These are phyloP conservation scores for Larimichthys polyactis DNA, from an alignment of 2,113 vertebrate species.

Conservation along the genomic window DNA sequence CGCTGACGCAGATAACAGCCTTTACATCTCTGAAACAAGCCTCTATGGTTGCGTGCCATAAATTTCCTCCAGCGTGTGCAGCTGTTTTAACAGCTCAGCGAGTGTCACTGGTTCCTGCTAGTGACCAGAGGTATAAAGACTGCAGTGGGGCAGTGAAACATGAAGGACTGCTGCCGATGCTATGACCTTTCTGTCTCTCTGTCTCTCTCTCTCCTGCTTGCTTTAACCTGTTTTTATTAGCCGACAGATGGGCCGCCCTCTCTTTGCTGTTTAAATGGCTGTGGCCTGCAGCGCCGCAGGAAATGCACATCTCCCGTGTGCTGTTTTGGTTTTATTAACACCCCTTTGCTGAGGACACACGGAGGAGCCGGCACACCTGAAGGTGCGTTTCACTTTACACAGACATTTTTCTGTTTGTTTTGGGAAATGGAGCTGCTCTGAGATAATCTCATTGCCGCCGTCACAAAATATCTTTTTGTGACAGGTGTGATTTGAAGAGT, in stretches of 20 bases:
- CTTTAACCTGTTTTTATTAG: constrained; percentile 68
- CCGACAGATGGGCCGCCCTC: constrained; percentile 73
- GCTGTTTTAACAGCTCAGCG: constrained; percentile 64
- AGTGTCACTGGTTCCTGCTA: constrained; percentile 17
- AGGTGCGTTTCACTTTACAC: constrained; percentile 22
- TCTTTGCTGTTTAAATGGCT: constrained; percentile 66
- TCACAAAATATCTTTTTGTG: neutral
- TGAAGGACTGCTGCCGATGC: constrained; percentile 58
- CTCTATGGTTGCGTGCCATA: constrained; percentile 33
- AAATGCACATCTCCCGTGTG: constrained; percentile 66
- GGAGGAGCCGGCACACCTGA: neutral
- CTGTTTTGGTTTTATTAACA: constrained; percentile 44
- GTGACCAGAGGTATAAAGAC: constrained; percentile 51
- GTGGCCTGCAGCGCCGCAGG: constrained; percentile 56
- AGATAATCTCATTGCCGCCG: neutral
- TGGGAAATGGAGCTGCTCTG: neutral
- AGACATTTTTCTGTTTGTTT: neutral
- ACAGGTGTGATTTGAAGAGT: neutral
- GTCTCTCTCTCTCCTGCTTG: constrained; percentile 19
- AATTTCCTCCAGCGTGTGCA: constrained; percentile 29
- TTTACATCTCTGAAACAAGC: constrained; percentile 41
- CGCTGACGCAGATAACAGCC: constrained; percentile 12
- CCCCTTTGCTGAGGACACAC: constrained; percentile 19
- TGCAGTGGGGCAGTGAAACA: constrained; percentile 60
- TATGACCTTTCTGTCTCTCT: constrained; percentile 32